Evolutionary conservation across 2,888 invertebrate genomes (phyloP).

Genomic region (Embidobia sp.): DNA sequence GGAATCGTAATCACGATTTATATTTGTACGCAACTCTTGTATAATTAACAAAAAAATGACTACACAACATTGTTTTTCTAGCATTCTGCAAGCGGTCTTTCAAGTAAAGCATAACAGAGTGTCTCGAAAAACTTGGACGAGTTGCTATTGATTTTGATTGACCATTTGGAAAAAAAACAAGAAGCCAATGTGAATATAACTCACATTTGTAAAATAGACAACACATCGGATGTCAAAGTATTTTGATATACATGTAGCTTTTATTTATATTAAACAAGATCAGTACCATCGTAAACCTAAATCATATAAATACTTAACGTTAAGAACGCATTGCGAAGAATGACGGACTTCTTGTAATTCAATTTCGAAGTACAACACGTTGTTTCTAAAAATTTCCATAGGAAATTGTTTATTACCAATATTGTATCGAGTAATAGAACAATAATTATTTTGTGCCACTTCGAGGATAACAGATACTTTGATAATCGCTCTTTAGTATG

Average conservation of each 20-base stretch:
- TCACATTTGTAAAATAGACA: slow-evolving; percentile 31
- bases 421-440: neutral
- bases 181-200: slow-evolving; percentile 25
- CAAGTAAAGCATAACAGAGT: no score
- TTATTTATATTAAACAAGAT: slow-evolving; percentile 24
- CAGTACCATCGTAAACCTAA: slow-evolving; percentile 11
- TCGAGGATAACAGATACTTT: neutral
- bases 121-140: no score
- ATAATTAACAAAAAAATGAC: slow-evolving; percentile 5
- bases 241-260: slow-evolving; percentile 29
- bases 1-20: slow-evolving; percentile 22
- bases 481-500: neutral
- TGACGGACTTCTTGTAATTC: slow-evolving; percentile 20
- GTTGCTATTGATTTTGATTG: slow-evolving; percentile 1
- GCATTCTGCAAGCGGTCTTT: no score
- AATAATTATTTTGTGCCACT: neutral
- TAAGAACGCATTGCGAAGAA: neutral
- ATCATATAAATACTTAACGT: slow-evolving; percentile 25
- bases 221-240: slow-evolving; percentile 21
- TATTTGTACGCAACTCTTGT: slow-evolving; percentile 25
- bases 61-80: slow-evolving; percentile 7
- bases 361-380: slow-evolving; percentile 7
- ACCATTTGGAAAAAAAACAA: neutral
- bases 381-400: slow-evolving; percentile 8
- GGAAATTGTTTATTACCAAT: neutral